phyloP scores from a whole-genome alignment of 2,888 invertebrate genomes.

The Hedya salicella region DNA sequence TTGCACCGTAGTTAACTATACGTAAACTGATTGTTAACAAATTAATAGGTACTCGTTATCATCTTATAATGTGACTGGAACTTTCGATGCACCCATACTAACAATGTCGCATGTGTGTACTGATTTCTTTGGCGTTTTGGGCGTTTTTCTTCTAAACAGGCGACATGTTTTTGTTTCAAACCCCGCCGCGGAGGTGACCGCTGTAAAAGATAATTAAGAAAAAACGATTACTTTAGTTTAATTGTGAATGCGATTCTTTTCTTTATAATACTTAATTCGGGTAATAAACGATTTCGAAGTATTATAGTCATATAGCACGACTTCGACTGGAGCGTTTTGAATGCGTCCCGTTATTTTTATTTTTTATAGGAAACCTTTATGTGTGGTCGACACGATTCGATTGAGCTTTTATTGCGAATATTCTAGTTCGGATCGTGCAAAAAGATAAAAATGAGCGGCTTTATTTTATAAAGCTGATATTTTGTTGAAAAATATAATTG shows the following conservation, averaged over 20 bases:
- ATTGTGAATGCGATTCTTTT: slow-evolving; percentile 59
- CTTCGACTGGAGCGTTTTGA: slow-evolving; percentile 56
- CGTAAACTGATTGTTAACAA: slow-evolving; percentile 60
- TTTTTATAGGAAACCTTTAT: slow-evolving; percentile 66
- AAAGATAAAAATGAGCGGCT: not conserved
- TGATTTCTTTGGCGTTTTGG: not conserved
- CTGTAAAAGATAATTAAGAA: slow-evolving; percentile 37
- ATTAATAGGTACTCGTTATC: slow-evolving; percentile 58
- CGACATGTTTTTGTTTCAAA: slow-evolving; percentile 43
- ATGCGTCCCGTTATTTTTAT: slow-evolving; percentile 68
- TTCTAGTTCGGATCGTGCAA: slow-evolving; percentile 16
- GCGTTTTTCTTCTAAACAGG: slow-evolving; percentile 5
- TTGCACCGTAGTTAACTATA: slow-evolving; percentile 59
- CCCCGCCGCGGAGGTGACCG: slow-evolving; percentile 38
- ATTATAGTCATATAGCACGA: slow-evolving; percentile 74
- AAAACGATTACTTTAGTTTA: slow-evolving; percentile 47
- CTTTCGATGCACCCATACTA: slow-evolving; percentile 39
- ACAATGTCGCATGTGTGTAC: slow-evolving; percentile 15
- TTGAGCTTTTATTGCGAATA: slow-evolving; percentile 44
- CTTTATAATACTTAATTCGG: slow-evolving; percentile 64
- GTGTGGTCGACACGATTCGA: slow-evolving; percentile 75
- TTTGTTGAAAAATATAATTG: not conserved
- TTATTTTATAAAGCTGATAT: not conserved
- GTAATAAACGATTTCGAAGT: slow-evolving; percentile 65
- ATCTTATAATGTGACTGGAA: slow-evolving; percentile 51